Conservation (phyloP, 2,113 vertebrate genomes). For the Phrynosoma blainvillii region DNA sequence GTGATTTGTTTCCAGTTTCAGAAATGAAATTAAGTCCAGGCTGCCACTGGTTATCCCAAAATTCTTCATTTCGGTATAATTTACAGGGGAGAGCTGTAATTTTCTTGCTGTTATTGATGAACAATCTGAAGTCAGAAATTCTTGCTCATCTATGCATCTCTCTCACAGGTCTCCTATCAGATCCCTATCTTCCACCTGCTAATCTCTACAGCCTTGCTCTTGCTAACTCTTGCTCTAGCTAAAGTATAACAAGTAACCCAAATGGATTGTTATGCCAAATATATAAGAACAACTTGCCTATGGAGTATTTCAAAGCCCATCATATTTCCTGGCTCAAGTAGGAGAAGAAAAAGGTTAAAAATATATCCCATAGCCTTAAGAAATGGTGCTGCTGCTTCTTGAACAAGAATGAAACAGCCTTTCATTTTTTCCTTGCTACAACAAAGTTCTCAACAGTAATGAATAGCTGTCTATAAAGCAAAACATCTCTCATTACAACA, state of each 20-base stretch:
- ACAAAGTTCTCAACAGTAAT: not conserved
- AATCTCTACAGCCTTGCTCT: not conserved
- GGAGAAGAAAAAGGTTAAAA: not conserved
- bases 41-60: too few relatives aligned
- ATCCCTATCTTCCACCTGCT: not conserved
- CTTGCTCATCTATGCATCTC: not conserved
- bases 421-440: not conserved
- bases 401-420: too few relatives aligned
- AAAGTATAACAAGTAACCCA: not conserved
- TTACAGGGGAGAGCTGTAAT: too few relatives aligned
- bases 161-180: not conserved
- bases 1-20: too few relatives aligned
- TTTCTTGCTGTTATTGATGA: too few relatives aligned
- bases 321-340: not conserved
- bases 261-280: not conserved
- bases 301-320: not conserved
- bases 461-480: not conserved
- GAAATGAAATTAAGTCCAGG: too few relatives aligned
- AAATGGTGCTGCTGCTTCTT: not conserved
- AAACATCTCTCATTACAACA: not conserved
- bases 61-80: too few relatives aligned
- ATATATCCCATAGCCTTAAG: not conserved
- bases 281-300: not conserved
- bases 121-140: not conserved
- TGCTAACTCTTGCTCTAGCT: not conserved